Evolutionary conservation across 2,113 vertebrate species (phyloP).

Genomic region (Hypomesus transpacificus): DNA sequence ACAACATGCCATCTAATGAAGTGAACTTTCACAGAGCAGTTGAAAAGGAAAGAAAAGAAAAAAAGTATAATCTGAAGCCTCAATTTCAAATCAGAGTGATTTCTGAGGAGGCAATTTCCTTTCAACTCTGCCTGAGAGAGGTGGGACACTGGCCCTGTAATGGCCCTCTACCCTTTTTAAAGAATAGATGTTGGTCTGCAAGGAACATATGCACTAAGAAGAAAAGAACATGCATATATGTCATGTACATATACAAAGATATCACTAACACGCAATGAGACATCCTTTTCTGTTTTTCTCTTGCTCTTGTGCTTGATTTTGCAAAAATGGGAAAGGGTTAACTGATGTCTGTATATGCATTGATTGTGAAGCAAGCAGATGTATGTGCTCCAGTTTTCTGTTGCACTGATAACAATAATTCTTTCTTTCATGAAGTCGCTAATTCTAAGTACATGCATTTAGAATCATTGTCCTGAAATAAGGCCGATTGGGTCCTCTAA

Average conservation of each 20-base stretch:
- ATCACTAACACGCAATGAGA: constrained; percentile 74
- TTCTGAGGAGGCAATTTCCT: constrained; percentile 48
- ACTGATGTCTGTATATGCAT: constrained; percentile 63
- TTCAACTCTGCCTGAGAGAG: constrained; percentile 55
- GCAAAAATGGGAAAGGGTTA: constrained; percentile 64
- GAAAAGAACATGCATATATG: constrained; percentile 73
- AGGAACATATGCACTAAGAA: constrained; percentile 78
- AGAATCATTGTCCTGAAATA: constrained; percentile 43
- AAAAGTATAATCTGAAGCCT: constrained; percentile 48
- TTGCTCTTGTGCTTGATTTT: constrained; percentile 53
- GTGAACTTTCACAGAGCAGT: constrained; percentile 52
- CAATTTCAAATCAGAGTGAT: constrained; percentile 59
- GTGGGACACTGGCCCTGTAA: constrained; percentile 54
- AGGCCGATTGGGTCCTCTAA: constrained; percentile 48
- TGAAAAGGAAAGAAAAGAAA: constrained; percentile 50
- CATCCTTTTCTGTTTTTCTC: constrained; percentile 42
- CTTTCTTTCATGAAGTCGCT: constrained; percentile 43
- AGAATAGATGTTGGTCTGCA: constrained; percentile 68
- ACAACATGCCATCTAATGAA: constrained; percentile 55
- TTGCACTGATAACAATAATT: constrained; percentile 40
- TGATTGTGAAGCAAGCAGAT: constrained; percentile 63
- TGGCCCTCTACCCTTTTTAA: constrained; percentile 60
- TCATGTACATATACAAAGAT: constrained; percentile 76
- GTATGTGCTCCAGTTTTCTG: constrained; percentile 62
- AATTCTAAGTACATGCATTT: constrained; percentile 57